Percentiles rank a stretch among this genome's conserved stretches.
Evolutionary conservation across 2,797 vertebrate species (phyloP).

Genomic region (Sarcophilus harrisii): DNA sequence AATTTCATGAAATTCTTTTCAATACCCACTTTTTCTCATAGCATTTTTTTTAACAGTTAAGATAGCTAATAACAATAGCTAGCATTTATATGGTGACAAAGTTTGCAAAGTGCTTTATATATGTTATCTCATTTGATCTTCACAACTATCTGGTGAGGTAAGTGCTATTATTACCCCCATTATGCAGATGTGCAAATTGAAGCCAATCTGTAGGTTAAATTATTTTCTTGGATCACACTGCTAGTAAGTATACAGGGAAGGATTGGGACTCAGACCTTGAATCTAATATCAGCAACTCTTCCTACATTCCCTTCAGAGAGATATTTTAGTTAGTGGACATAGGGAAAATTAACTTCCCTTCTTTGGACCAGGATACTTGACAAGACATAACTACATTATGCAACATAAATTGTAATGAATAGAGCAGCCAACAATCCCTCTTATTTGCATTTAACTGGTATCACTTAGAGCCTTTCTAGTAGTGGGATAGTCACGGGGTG

Average conservation of each 20-base stretch:
- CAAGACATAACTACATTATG: conserved; percentile 59
- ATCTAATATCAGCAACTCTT: neutral
- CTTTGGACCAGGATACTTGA: conserved; percentile 59
- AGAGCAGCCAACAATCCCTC: conserved; percentile 59
- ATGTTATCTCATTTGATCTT: neutral
- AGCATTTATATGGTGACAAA: neutral
- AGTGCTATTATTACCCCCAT: neutral
- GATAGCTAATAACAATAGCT: neutral
- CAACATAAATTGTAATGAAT: conserved; percentile 60
- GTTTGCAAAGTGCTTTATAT: neutral
- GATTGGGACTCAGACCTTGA: neutral
- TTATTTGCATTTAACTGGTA: conserved; percentile 49
- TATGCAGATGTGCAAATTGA: neutral
- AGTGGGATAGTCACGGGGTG: neutral
- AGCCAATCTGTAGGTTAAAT: neutral
- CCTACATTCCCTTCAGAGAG: neutral
- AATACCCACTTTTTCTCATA: neutral
- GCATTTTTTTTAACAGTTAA: neutral
- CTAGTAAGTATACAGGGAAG: neutral
- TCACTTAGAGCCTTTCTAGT: neutral
- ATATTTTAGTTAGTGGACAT: conserved; percentile 36
- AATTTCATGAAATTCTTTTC: conserved; percentile 20
- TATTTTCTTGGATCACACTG: neutral
- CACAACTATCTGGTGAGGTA: neutral
- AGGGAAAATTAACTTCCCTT: conserved; percentile 43